Evolutionary conservation across 35 echinoderm and acorn worm genomes (phyloP).

Genomic region (Strongylocentrotus purpuratus): DNA sequence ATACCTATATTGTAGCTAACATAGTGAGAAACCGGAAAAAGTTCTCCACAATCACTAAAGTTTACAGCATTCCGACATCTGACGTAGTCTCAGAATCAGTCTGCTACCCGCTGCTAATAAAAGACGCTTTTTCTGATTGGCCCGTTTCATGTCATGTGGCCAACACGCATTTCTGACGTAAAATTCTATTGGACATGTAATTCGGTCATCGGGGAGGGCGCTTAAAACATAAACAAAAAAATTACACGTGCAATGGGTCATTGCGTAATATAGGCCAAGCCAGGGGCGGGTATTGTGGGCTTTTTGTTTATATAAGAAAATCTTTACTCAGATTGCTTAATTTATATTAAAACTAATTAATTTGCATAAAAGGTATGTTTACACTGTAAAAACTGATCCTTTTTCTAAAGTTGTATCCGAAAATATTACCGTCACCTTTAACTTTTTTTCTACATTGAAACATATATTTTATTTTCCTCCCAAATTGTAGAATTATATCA

Average conservation of each 20-base stretch:
- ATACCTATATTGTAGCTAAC: not conserved
- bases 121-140: constrained; percentile 57
- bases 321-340: no score
- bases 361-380: no score
- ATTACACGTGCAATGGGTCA: constrained; percentile 34
- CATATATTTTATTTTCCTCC: no score
- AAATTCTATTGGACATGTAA: constrained; percentile 67
- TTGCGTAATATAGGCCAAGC: constrained; percentile 11
- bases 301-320: no score
- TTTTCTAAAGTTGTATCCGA: no score
- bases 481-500: no score
- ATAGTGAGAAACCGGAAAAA: not conserved
- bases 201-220: constrained; percentile 50
- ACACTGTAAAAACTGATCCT: no score
- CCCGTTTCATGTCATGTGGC: constrained; percentile 43
- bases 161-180: constrained; percentile 56
- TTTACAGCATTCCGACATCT: not conserved
- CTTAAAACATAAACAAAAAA: constrained; percentile 47
- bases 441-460: no score
- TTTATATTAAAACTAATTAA: no score
- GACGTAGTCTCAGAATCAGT: not conserved
- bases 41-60: not conserved
- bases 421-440: no score
- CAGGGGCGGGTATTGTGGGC: no score
- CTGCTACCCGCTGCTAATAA: constrained; percentile 10